Base-by-base conservation (phyloP, 2,797 vertebrate genomes). In the Numenius phaeopus region DNA sequence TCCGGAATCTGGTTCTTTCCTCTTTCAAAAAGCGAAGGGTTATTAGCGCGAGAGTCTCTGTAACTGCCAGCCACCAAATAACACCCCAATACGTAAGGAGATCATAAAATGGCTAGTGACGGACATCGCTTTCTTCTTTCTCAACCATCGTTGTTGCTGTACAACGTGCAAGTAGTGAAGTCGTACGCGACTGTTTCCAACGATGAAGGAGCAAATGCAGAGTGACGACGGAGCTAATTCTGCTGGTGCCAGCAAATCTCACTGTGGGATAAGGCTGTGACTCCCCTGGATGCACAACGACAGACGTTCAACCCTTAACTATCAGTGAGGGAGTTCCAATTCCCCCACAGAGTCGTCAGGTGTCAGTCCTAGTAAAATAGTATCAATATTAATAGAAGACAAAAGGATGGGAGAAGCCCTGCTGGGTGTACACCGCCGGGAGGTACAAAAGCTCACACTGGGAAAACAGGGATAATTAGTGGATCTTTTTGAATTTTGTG, bases 121-220 rank as follows among this genome's bases (percentile, higher is more conserved):
- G 3, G 39, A 30, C 32, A 70, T 5, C 0, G 1, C 44, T 30
- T 34, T 52, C 24, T 21, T 19, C 44, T 39, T 50, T 19, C 58
- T 61, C 78, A 26, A 1, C 22, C 52, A 17, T 4, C 32, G 1
- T 0, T 20, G 27, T 12, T 30, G 5, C 24, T 22, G 39, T 11
- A 47, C 39, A 50, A 49, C 11, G 20, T 4, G 14, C 49, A 40
- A 1, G 32, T 3, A 13, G 34, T 17, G 6, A 3, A 39, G 13
- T 12, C 22, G 14, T 4, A 42, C 4, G 0, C 1, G 0, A 2
- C 9, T 5, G 0, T 6, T 54, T 11, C 50, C 13, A 8, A n/a
- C 49, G 46, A 34, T 49, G 34, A 10, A 65, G 30, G 7, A 21
- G 13, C 66, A 90, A 49, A n/a, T 3, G 2, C 7, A 14, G 58